Conservation (phyloP, 2,888 invertebrate species). For the Callimorpha dominula region DNA sequence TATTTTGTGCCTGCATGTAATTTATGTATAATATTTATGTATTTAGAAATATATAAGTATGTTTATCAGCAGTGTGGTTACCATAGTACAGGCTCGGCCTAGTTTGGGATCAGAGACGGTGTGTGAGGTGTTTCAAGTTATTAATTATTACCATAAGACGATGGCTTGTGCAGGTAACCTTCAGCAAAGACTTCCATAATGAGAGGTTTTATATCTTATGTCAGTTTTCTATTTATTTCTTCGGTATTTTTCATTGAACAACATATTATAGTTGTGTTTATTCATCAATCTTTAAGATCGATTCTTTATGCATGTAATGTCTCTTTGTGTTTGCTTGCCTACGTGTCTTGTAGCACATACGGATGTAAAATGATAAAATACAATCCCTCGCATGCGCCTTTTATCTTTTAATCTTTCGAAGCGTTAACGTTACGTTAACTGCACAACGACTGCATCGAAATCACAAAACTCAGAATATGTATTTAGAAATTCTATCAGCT, state of each 20-base stretch:
- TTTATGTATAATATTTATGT: no score
- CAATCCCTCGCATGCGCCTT: neutral
- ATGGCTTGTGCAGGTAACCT: neutral
- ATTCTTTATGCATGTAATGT: neutral
- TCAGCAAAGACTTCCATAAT: neutral
- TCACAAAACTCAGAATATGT: no score
- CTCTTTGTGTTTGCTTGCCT: neutral
- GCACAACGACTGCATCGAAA: no score
- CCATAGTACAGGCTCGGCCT: no score
- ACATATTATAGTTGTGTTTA: neutral
- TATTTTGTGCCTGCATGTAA: no score
- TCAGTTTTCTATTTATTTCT: neutral
- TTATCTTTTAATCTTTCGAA: neutral
- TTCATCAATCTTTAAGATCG: neutral
- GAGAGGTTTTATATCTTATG: neutral
- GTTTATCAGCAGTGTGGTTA: no score
- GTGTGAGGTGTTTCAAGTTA: no score
- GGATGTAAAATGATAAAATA: neutral
- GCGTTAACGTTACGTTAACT: no score
- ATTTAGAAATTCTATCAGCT: no score
- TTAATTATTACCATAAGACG: neutral
- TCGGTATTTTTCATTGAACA: neutral
- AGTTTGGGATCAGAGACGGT: no score
- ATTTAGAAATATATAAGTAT: no score
- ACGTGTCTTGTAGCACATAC: constrained; percentile 4